Conservation (phyloP, 2,888 invertebrate genomes). For the Trichogramma evanescens region DNA sequence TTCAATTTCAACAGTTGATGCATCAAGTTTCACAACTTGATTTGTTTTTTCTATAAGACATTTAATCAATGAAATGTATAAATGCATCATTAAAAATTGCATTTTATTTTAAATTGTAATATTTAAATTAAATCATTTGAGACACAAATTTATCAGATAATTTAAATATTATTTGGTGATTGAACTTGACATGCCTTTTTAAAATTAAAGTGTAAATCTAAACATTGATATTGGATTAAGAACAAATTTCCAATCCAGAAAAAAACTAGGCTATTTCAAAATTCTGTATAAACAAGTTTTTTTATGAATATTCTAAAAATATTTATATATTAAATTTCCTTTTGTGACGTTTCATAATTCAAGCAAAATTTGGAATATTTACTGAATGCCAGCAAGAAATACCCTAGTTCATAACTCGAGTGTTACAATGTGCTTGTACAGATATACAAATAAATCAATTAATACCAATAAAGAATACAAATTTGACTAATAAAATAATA, state of each 20-base stretch:
- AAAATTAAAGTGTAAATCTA: constrained; percentile 4
- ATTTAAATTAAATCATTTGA: neutral
- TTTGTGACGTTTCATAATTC: neutral
- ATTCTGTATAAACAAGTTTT: too few relatives aligned
- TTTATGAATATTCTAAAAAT: neutral
- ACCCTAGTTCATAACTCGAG: too few relatives aligned
- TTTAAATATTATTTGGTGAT: neutral
- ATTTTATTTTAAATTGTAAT: neutral
- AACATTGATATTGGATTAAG: neutral
- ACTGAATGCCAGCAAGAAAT: too few relatives aligned
- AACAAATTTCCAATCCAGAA: neutral
- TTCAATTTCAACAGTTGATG: constrained; percentile 94
- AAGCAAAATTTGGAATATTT: too few relatives aligned
- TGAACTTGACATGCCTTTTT: constrained; percentile 14
- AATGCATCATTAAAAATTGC: neutral
- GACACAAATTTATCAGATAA: neutral
- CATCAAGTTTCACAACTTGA: constrained; percentile 88
- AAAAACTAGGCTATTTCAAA: too few relatives aligned
- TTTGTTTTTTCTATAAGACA: constrained; percentile 68
- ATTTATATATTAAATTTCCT: neutral
- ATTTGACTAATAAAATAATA: neutral
- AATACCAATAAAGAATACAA: neutral
- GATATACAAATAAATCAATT: neutral
- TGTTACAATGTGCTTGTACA: too few relatives aligned
- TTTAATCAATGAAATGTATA: neutral